These are phyloP conservation scores for Drosophila cyrtoloma DNA, from an alignment of 2,888 invertebrate species.

Conservation along the genomic window DNA sequence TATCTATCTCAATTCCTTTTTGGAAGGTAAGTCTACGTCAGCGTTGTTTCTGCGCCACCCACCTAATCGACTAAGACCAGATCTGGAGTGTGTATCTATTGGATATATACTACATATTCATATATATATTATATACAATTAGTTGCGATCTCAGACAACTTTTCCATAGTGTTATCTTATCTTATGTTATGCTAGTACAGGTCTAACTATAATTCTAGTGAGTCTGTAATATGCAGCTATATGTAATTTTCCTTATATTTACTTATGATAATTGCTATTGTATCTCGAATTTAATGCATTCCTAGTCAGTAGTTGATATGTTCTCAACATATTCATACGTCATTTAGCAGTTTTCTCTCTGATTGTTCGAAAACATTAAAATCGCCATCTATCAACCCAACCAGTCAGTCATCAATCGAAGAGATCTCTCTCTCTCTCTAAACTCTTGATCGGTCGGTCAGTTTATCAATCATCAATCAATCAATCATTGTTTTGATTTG, in stretches of 20 bases:
- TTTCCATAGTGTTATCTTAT: conserved; percentile 22
- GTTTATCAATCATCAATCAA: conserved; percentile 36
- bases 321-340: conserved; percentile 3
- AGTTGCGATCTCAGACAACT: conserved; percentile 19
- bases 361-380: conserved; percentile 34
- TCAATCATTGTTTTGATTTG: conserved; percentile 60
- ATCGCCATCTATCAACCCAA: conserved; percentile 31
- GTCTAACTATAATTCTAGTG: conserved; percentile 54
- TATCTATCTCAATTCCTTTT: conserved; percentile 19
- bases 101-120: conserved; percentile 3
- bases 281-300: conserved; percentile 37
- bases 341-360: not conserved
- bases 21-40: conserved; percentile 59
- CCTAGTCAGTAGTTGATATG: conserved; percentile 30
- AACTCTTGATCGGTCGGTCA: conserved; percentile 15
- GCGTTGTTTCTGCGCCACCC: conserved; percentile 31
- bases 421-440: not conserved
- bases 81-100: conserved; percentile 4
- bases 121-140: not conserved
- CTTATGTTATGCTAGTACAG: conserved; percentile 57
- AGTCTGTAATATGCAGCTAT: conserved; percentile 43
- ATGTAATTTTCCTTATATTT: conserved; percentile 28
- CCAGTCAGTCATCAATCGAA: conserved; percentile 30
- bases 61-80: conserved; percentile 8
- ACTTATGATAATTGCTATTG: conserved; percentile 45